A percentile compares a stretch with the other conserved stretches of the same genome.
Evolutionary conservation across 2,888 invertebrate species (phyloP).

Genomic region (Odontothrips loti): DNA sequence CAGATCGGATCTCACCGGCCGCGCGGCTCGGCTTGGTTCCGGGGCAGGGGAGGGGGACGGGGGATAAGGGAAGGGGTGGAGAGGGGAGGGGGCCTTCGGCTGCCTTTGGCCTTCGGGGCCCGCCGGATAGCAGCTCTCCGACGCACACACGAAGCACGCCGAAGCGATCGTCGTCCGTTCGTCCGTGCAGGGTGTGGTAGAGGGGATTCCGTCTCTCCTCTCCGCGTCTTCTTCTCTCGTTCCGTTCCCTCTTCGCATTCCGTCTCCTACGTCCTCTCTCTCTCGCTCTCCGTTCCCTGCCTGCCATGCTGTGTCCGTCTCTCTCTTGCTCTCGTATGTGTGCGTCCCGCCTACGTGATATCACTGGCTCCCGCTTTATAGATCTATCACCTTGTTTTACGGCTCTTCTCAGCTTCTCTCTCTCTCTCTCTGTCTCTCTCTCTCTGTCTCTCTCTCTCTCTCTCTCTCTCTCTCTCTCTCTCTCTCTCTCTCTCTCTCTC

Average conservation of each 20-base stretch:
- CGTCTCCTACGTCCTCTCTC: background rate
- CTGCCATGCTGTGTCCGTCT: background rate
- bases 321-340: background rate
- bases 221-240: background rate
- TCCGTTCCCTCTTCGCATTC: background rate
- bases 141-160: background rate
- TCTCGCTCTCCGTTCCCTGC: background rate
- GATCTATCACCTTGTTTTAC: slow-evolving; percentile 13
- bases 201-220: background rate
- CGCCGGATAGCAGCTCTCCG: background rate
- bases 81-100: background rate
- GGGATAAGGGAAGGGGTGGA: no score
- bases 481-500: background rate
- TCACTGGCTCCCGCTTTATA: slow-evolving; percentile 24
- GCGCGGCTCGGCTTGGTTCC: background rate
- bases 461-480: background rate
- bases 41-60: background rate
- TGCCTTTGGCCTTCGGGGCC: background rate
- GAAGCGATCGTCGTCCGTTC: background rate
- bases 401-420: background rate
- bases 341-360: slow-evolving; percentile 8
- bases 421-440: background rate
- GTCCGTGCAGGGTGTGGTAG: no score
- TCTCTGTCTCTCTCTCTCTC: background rate
- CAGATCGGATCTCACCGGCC: background rate